Evolutionary conservation across 2,113 vertebrate species (phyloP).

Genomic region (Penelope pileata): DNA sequence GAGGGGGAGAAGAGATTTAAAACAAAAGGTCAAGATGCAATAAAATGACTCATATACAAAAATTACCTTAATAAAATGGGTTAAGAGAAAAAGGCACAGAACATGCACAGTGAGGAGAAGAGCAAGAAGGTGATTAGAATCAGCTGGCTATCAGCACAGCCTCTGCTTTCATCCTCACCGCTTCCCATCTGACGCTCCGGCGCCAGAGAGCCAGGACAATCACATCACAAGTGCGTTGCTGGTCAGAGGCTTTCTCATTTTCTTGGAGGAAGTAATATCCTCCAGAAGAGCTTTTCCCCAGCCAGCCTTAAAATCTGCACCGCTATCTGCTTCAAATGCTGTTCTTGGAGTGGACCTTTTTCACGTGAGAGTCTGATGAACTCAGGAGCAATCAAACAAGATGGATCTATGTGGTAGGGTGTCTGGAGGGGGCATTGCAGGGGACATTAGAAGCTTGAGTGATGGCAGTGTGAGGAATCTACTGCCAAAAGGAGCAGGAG

Average conservation of each 20-base stretch:
- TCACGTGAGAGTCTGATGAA: neutral
- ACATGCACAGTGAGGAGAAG: constrained; percentile 34
- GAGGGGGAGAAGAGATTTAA: neutral
- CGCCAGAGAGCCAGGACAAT: neutral
- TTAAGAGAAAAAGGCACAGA: constrained; percentile 53
- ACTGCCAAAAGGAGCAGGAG: constrained; percentile 10
- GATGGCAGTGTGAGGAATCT: constrained; percentile 27
- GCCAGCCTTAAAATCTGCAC: neutral
- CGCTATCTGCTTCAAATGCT: neutral
- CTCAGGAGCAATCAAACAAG: neutral
- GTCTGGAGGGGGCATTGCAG: neutral
- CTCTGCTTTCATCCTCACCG: neutral
- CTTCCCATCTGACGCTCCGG: neutral
- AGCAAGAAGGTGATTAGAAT: constrained; percentile 12
- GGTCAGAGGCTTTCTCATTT: constrained; percentile 4
- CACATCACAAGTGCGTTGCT: neutral
- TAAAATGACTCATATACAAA: constrained; percentile 53
- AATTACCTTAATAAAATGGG: constrained; percentile 9
- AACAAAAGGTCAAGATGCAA: constrained; percentile 43
- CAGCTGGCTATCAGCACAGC: neutral
- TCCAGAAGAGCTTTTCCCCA: neutral
- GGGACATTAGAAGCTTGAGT: neutral
- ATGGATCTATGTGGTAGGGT: neutral
- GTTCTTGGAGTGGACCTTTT: neutral
- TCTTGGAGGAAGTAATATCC: neutral